A percentile compares a stretch with the other conserved stretches of the same genome.
phyloP scores from a whole-genome alignment of 1,140 invertebrate genomes.

The Lucilia cuprina region DNA sequence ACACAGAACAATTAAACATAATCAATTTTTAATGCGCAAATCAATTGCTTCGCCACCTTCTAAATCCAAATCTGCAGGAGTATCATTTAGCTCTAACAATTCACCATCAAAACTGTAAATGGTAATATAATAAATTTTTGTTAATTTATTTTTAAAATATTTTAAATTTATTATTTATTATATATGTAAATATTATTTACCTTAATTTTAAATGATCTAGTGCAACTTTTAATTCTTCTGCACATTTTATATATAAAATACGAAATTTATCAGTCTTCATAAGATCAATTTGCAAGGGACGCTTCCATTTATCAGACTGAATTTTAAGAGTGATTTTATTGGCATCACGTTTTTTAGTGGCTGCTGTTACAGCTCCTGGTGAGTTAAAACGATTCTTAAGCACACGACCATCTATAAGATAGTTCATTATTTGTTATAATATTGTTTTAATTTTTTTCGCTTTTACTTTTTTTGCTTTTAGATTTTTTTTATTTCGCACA shows the following conservation, averaged over 20 bases:
- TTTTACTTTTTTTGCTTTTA: too few species aligned
- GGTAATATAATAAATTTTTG: slow-evolving; percentile 7
- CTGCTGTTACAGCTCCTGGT: background rate
- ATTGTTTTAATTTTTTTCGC: too few species aligned
- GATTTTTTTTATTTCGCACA: too few species aligned
- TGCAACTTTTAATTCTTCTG: slow-evolving; percentile 48
- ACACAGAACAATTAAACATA: slow-evolving; percentile 3
- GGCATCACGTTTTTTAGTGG: slow-evolving; percentile 31
- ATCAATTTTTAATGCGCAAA: slow-evolving; percentile 45
- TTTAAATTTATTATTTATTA: too few species aligned
- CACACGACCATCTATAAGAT: slow-evolving; percentile 45
- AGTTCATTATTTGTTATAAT: background rate
- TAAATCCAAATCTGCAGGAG: slow-evolving; percentile 52
- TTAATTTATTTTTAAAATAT: background rate
- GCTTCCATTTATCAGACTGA: slow-evolving; percentile 46
- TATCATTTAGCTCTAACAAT: slow-evolving; percentile 48
- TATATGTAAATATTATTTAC: background rate
- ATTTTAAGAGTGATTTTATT: slow-evolving; percentile 46
- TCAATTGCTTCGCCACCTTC: slow-evolving; percentile 56
- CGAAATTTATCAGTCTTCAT: slow-evolving; percentile 51
- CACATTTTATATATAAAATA: slow-evolving; percentile 53
- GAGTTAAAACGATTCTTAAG: slow-evolving; percentile 36
- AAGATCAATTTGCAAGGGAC: slow-evolving; percentile 47
- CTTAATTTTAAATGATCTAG: slow-evolving; percentile 9
- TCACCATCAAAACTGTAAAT: slow-evolving; percentile 54